A percentile compares a stretch with the other conserved stretches of the same genome.
phyloP scores from a whole-genome alignment of 2,797 vertebrate genomes.

The Urosaurus nigricauda region DNA sequence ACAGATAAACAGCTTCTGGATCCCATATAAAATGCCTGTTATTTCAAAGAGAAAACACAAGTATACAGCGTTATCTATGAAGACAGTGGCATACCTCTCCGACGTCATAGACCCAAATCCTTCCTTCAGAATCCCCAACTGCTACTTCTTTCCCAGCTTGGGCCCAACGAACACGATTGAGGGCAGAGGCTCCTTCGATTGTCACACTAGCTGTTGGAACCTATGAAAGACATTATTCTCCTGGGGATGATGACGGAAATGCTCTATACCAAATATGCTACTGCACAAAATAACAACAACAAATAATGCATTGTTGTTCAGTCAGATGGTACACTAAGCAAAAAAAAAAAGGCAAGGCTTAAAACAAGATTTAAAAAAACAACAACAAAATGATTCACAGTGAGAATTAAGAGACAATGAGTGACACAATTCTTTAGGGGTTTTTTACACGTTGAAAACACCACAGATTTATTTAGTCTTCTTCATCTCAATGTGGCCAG shows the following conservation, averaged over 20 bases:
- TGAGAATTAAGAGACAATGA: constrained; percentile 35
- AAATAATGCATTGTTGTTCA: constrained; percentile 64
- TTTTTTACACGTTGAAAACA: constrained; percentile 32
- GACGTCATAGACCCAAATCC: constrained; percentile 96
- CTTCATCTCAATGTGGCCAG: neutral
- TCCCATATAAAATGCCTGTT: neutral
- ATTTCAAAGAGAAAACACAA: neutral
- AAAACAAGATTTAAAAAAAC: constrained; percentile 15
- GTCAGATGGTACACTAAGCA: constrained; percentile 58
- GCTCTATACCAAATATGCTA: constrained; percentile 24
- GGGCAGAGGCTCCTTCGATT: constrained; percentile 93
- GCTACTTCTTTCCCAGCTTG: constrained; percentile 95
- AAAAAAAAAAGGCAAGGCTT: constrained; percentile 30
- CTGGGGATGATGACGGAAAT: constrained; percentile 49
- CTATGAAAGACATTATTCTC: constrained; percentile 75
- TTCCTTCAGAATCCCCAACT: constrained; percentile 96
- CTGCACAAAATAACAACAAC: constrained; percentile 20
- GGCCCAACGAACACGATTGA: constrained; percentile 96
- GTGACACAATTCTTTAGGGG: constrained; percentile 29
- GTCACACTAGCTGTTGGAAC: constrained; percentile 96
- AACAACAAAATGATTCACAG: constrained; percentile 42
- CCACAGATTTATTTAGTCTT: constrained; percentile 22
- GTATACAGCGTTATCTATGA: neutral
- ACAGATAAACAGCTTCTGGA: neutral
- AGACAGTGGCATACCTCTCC: constrained; percentile 88